A percentile compares a stretch with the other conserved stretches of the same genome.
These are phyloP conservation scores for Gasteruption jaculator DNA, from an alignment of 2,888 invertebrate genomes.

Conservation along the genomic window DNA sequence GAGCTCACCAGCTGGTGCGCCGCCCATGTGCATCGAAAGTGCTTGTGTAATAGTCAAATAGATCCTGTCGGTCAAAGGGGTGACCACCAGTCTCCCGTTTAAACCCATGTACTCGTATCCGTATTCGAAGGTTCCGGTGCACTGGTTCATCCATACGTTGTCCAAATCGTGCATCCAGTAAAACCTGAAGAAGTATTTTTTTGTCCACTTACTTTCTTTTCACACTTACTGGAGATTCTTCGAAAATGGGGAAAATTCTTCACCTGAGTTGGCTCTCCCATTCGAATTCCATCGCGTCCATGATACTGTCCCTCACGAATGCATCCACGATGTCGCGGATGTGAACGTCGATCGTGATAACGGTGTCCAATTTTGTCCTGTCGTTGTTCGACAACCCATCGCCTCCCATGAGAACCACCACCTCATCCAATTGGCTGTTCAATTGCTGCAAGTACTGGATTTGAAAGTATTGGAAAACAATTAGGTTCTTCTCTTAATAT, in stretches of 20 bases:
- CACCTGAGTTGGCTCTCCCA: slow-evolving; percentile 87
- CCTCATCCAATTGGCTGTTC: slow-evolving; percentile 77
- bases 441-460: slow-evolving; percentile 65
- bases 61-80: slow-evolving; percentile 88
- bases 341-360: slow-evolving; percentile 89
- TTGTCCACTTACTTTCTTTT: too few relatives aligned
- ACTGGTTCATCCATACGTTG: slow-evolving; percentile 78
- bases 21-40: slow-evolving; percentile 84
- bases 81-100: slow-evolving; percentile 86
- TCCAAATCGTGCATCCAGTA: slow-evolving; percentile 84
- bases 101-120: slow-evolving; percentile 96
- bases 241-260: background rate
- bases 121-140: slow-evolving; percentile 82
- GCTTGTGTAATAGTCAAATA: slow-evolving; percentile 92
- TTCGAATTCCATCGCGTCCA: slow-evolving; percentile 80
- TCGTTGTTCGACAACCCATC: slow-evolving; percentile 67
- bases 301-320: slow-evolving; percentile 75
- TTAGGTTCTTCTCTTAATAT: too few relatives aligned
- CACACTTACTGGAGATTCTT: background rate
- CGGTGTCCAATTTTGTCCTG: slow-evolving; percentile 80
- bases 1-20: slow-evolving; percentile 74
- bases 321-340: slow-evolving; percentile 85
- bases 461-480: too few relatives aligned
- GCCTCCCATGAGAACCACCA: slow-evolving; percentile 58
- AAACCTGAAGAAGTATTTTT: slow-evolving; percentile 53